A percentile compares a stretch with the other conserved stretches of the same genome.
Conservation (phyloP, 2,113 vertebrate genomes). For the Buteo buteo region DNA sequence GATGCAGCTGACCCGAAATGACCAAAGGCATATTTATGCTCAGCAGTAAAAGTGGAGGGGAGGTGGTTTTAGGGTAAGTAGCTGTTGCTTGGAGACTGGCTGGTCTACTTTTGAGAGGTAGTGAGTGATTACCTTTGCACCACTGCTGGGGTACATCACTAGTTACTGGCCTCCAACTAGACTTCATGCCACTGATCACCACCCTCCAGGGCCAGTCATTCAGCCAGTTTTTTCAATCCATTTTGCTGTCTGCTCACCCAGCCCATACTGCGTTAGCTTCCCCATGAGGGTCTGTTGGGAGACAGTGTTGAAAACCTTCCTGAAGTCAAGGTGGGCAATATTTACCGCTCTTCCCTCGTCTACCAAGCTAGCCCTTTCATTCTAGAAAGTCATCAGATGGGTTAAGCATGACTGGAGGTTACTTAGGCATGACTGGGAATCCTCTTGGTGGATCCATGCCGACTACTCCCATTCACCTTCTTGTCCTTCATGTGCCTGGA, state of each 20-base stretch:
- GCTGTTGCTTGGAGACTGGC: background rate
- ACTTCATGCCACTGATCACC: background rate
- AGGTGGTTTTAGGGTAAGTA: background rate
- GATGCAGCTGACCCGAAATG: background rate
- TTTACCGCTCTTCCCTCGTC: background rate
- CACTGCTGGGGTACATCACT: background rate
- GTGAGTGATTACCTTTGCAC: background rate
- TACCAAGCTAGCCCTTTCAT: background rate
- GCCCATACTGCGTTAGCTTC: too few species aligned
- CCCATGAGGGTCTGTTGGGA: background rate
- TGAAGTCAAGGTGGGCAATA: background rate
- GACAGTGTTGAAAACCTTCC: background rate
- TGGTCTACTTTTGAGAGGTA: background rate
- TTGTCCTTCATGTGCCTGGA: background rate
- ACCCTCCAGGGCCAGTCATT: background rate
- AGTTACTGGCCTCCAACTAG: background rate
- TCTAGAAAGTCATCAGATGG: background rate
- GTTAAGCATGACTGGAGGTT: background rate
- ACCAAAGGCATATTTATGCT: background rate
- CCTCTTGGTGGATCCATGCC: background rate
- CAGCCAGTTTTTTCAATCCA: too few species aligned
- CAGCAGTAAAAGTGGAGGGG: background rate
- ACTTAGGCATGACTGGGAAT: background rate
- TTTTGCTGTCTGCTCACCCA: too few species aligned
- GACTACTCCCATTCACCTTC: background rate